Evolutionary conservation across 1,140 invertebrate genomes (phyloP), one percentile per base, ranked within the genome.

Genomic region (Globodera rostochiensis): DNA sequence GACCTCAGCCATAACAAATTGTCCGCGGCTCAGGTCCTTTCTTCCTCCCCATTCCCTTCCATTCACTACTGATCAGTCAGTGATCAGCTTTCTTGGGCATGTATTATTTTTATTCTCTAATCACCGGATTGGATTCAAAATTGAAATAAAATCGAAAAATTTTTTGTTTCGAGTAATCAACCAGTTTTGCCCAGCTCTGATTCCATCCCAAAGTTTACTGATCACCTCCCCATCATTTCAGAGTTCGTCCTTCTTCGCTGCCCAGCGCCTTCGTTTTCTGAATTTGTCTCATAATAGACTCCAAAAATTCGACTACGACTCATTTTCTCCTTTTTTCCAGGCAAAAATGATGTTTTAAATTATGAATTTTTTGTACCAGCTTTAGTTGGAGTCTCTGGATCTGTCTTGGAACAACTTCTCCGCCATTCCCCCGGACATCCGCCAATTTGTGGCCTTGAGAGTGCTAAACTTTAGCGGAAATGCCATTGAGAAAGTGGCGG

Each of bases 331-430:
- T 6, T 45, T 85, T 19, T 74, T 86, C 84, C 84, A 84, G 53
- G 82, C 69, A 49, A 70, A 46, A 50, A 53, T 78, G 47, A 53
- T 45, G 50, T 47, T 67, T 67, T 49, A 46, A 49, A 64, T 73
- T 82, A 21, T 9, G 4, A 49, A 80, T 25, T n/a, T 73, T 49
- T 82, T 36, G 36, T 25, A 71, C 19, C 81, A 19, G 46, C 53
- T 86, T 80, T 46, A 84, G 85, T 74, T 85, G n/a, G 85, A 85
- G 84, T 71, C 46, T 6, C 80, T 86, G 7, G 86, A 86, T 47
- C 64, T 86, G 9, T 84, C 86, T 4, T 86, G 49, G 66, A 86
- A 86, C 50, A 86, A 86, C n/a, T 77, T 86, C 47, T 81, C 64
- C 53, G 67, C 46, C 21, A 73, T 87, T 21, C 85, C 85, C 36